A percentile compares a stretch with the other conserved stretches of the same genome.
Conservation (phyloP, 2,888 invertebrate species). For the Theodoxus fluviatilis region DNA sequence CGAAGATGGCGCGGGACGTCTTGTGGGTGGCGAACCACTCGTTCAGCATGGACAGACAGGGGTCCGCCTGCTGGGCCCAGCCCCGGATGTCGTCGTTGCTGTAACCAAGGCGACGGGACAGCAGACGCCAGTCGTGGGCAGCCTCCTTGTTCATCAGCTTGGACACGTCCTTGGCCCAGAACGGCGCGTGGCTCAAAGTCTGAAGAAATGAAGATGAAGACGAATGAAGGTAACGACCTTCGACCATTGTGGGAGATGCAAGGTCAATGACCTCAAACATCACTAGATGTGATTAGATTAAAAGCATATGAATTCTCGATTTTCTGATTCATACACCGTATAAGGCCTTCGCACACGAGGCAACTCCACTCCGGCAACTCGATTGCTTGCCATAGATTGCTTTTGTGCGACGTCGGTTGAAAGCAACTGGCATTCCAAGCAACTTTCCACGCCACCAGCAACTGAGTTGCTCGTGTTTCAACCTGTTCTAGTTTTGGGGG, state of each 20-base stretch:
- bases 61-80: constrained; percentile 60
- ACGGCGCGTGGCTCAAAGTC: constrained; percentile 61
- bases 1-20: constrained; percentile 54
- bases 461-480: no score
- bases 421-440: no score
- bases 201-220: no score
- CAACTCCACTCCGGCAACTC: no score
- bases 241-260: no score
- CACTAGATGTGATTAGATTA: background rate
- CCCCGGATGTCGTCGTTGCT: constrained; percentile 56
- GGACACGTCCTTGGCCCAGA: constrained; percentile 59
- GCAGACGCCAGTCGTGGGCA: constrained; percentile 60
- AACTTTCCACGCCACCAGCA: no score
- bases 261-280: no score
- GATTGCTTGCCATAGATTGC: no score
- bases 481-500: no score
- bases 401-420: no score
- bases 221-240: no score
- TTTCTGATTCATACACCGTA: background rate
- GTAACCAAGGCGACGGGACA: constrained; percentile 59
- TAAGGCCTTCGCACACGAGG: no score
- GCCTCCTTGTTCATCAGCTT: constrained; percentile 52
- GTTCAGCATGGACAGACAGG: constrained; percentile 60
- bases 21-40: constrained; percentile 62
- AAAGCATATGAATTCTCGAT: background rate